These are phyloP conservation scores for Pipistrellus kuhlii DNA, from an alignment of 2,797 vertebrate genomes.

Conservation along the genomic window DNA sequence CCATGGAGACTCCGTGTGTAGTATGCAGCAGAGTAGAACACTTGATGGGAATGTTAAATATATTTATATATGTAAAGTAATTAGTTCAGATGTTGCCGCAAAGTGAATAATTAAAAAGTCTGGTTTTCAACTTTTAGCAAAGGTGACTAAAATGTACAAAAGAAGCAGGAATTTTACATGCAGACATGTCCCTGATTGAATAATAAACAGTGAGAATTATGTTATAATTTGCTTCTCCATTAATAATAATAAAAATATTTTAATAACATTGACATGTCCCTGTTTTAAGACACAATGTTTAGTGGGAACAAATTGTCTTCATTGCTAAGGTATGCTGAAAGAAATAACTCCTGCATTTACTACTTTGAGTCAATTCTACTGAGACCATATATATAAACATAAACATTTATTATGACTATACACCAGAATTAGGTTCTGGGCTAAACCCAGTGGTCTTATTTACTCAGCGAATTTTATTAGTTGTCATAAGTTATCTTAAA, in stretches of 20 bases:
- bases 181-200: neutral
- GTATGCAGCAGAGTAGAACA: neutral
- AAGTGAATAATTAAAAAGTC: neutral
- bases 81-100: neutral
- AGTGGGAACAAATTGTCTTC: neutral
- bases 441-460: neutral
- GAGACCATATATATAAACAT: neutral
- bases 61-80: neutral
- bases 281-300: neutral
- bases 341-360: neutral
- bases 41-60: neutral
- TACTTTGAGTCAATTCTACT: neutral
- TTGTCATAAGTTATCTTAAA: conserved; percentile 41
- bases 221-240: neutral
- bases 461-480: conserved; percentile 26
- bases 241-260: neutral
- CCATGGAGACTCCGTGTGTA: neutral
- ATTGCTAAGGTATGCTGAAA: neutral
- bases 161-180: neutral
- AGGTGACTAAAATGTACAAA: neutral
- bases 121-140: conserved; percentile 12
- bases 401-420: neutral
- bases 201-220: neutral
- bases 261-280: neutral
- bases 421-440: neutral